Evolutionary conservation across 1,140 invertebrate species (phyloP), one percentile per base, ranked within the genome.

Genomic region (Eufriesea mexicana): DNA sequence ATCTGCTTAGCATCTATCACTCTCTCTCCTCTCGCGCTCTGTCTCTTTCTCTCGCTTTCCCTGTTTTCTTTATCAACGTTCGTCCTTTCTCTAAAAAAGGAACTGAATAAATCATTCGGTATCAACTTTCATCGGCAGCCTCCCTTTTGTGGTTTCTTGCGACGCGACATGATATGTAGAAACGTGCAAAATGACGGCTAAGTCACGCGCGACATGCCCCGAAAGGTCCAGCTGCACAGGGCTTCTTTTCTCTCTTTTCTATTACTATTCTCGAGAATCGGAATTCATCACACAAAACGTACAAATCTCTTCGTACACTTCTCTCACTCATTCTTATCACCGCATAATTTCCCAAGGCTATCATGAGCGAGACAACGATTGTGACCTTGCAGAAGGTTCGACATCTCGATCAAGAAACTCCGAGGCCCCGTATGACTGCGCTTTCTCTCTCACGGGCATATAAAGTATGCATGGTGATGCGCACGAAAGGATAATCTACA

Each of bases 91-190:
- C 10, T 28, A 18, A 20, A n/a, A 28, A 35, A n/a, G 45, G 67
- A 70, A 71, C 68, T 51, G 47, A 71, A 64, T 64, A 12, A 51
- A 28, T 71, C 25, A 18, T n/a, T 72, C 28, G 51, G 51, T 2
- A 81, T 64, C 16, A 49, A 72, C 35, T 73, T 67, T 16, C 45
- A 59, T 68, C 84, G 84, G 28, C 66, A 73, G 77, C 51, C 73
- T 70, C 67, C 20, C 23, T 75, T 62, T 54, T 68, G 45, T 51
- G 23, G 12, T 66, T 20, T 87, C 64, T 75, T 83, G 49, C 42
- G 79, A 79, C 70, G 61, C 72, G 83, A 59, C 45, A 88, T 90
- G 84, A 89, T 90, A 89, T 90, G 83, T 88, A 83, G 73, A 79
- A 64, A 61, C 47, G 74, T 62, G 66, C 74, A 47, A 70, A 72